Percentiles rank a stretch among this genome's conserved stretches.
Conservation (phyloP, 2,888 invertebrate species). For the Incurvaria masculella region DNA sequence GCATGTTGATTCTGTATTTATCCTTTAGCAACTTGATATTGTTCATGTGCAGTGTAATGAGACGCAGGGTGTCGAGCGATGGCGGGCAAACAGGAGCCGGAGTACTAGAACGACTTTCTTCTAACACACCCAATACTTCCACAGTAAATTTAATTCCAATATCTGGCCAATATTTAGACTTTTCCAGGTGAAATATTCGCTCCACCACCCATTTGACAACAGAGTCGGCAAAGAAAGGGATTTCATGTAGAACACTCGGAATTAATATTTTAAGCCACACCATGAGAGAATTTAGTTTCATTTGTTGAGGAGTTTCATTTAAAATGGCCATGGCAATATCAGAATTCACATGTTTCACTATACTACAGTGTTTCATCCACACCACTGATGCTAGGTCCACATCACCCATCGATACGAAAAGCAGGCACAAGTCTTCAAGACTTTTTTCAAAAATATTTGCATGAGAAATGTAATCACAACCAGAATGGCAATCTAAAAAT, state of each 20-base stretch:
- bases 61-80: constrained; percentile 43
- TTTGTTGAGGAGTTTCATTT: constrained; percentile 36
- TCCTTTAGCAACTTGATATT: constrained; percentile 43
- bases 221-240: constrained; percentile 44
- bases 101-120: constrained; percentile 33
- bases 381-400: constrained; percentile 47
- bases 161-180: constrained; percentile 50
- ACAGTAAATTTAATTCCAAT: constrained; percentile 46
- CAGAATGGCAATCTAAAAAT: not conserved
- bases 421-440: constrained; percentile 33
- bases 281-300: constrained; percentile 41
- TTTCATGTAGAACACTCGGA: constrained; percentile 38
- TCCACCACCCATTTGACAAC: constrained; percentile 49
- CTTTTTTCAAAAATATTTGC: constrained; percentile 31
- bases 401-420: constrained; percentile 38
- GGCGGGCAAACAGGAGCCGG: constrained; percentile 36
- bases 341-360: constrained; percentile 24
- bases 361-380: constrained; percentile 43
- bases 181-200: constrained; percentile 42
- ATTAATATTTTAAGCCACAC: constrained; percentile 47
- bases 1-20: constrained; percentile 46
- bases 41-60: constrained; percentile 36
- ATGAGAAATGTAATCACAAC: constrained; percentile 5
- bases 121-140: constrained; percentile 34
- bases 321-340: constrained; percentile 35